A percentile compares a stretch with the other conserved stretches of the same genome.
These are phyloP conservation scores for Lomographa bimaculata DNA, from an alignment of 2,888 invertebrate genomes.

Conservation along the genomic window DNA sequence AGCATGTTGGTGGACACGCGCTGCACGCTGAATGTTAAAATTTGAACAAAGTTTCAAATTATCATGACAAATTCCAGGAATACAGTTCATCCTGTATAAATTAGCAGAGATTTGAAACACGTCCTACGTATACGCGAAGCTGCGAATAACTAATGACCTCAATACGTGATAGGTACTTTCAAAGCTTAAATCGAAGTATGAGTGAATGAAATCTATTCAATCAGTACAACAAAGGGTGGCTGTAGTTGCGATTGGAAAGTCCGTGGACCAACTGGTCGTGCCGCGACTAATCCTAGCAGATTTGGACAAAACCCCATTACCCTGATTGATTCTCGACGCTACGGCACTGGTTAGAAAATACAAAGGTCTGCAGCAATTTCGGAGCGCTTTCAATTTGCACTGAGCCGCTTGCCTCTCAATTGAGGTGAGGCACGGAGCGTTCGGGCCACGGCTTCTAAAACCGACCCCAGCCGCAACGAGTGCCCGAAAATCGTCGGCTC, in stretches of 20 bases:
- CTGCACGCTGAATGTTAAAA: slow-evolving; percentile 3
- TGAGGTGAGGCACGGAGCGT: slow-evolving; percentile 56
- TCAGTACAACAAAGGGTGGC: slow-evolving; percentile 55
- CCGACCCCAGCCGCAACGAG: slow-evolving; percentile 27
- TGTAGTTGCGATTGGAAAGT: slow-evolving; percentile 53
- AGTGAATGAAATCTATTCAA: slow-evolving; percentile 47
- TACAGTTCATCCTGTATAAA: slow-evolving; percentile 9
- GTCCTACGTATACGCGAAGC: slow-evolving; percentile 5
- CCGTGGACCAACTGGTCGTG: slow-evolving; percentile 47
- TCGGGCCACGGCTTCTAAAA: slow-evolving; percentile 35
- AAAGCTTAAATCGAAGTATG: slow-evolving; percentile 21
- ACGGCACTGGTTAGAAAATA: slow-evolving; percentile 68
- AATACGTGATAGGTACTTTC: slow-evolving; percentile 6
- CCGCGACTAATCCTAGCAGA: slow-evolving; percentile 70
- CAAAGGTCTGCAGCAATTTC: slow-evolving; percentile 74
- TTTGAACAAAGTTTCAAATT: slow-evolving; percentile 14
- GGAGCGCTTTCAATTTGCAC: slow-evolving; percentile 76
- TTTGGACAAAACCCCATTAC: slow-evolving; percentile 75
- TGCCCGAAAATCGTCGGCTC: slow-evolving; percentile 9
- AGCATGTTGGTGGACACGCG: neutral
- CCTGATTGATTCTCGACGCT: slow-evolving; percentile 75
- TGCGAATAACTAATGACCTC: slow-evolving; percentile 4
- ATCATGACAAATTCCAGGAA: slow-evolving; percentile 8
- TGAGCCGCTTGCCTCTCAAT: slow-evolving; percentile 66
- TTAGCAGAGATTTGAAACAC: slow-evolving; percentile 8